Base-by-base conservation (phyloP, 2,888 invertebrate species). In the Bhutanitis thaidina region DNA sequence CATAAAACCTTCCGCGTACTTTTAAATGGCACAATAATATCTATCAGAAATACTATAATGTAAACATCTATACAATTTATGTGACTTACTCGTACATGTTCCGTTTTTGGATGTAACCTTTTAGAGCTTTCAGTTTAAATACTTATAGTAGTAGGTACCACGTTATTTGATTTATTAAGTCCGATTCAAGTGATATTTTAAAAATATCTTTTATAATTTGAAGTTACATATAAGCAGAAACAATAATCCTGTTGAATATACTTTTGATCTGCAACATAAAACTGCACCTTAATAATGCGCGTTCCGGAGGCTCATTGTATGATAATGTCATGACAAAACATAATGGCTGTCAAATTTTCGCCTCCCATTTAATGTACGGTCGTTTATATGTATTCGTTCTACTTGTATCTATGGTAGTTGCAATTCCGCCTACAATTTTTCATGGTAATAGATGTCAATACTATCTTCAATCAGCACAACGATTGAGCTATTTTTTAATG, bases 261-360 rank as follows among this genome's bases (percentile, higher is more conserved):
- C 1, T 34, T 34, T 5, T 5, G 5, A 13, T 12, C 12, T 12
- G 20, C 16, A 13, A 12, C 4, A 25, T n/a, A 14, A 32, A 20
- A 20, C 38, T 52, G 37, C 38, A 32, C 34, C 52, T 46, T 47
- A 51, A 51, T 7, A 30, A 13, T 43, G 43, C 25, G 39, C 20
- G 38, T 58, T 57, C 67, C 71, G 62, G 77, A 59, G 69, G 74
- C 71, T 74, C 59, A 80, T 86, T 85, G 85, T 84, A 83, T 84
- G 84, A 65, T 77, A 84, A 85, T 80, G 38, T 54, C 49, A 58
- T 64, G 68, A 71, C 72, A 72, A 62, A 50, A 64, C 50, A 59
- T 69, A 71, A 76, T 69, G 67, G 60, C 65, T 64, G 65, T 65
- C 69, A 61, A 67, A 68, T 65, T 65, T 66, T 62, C 57, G 61